These are phyloP conservation scores for Crioceris asparagi DNA, from an alignment of 2,888 invertebrate species.

Conservation along the genomic window DNA sequence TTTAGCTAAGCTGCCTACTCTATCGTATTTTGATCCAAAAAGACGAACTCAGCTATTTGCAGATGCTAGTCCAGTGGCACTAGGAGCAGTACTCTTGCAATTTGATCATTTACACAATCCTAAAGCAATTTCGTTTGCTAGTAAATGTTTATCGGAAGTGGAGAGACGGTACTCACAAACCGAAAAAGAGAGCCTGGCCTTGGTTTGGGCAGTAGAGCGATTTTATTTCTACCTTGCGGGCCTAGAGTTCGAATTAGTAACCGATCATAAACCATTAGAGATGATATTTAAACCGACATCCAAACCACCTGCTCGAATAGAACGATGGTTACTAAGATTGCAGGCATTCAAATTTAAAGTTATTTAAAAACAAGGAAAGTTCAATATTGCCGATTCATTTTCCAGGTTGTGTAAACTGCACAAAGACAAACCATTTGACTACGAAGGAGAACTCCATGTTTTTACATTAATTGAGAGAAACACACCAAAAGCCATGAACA, in stretches of 20 bases:
- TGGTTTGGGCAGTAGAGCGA: constrained; percentile 33
- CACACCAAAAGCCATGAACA: constrained; percentile 15
- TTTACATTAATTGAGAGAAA: constrained; percentile 11
- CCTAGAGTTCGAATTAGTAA: constrained; percentile 30
- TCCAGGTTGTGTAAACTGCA: constrained; percentile 16
- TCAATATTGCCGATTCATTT: constrained; percentile 21
- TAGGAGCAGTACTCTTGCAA: constrained; percentile 25
- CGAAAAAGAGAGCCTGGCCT: constrained; percentile 30
- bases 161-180: constrained; percentile 28
- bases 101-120: constrained; percentile 16
- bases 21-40: constrained; percentile 19
- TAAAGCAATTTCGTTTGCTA: constrained; percentile 21
- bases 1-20: constrained; percentile 12
- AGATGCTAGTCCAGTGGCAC: constrained; percentile 24
- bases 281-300: constrained; percentile 23
- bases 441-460: constrained; percentile 15
- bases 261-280: constrained; percentile 31
- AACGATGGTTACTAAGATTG: constrained; percentile 22
- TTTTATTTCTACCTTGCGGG: constrained; percentile 36
- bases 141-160: constrained; percentile 18
- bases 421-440: constrained; percentile 12
- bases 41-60: constrained; percentile 18
- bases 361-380: constrained; percentile 18
- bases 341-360: constrained; percentile 19
- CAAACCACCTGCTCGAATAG: constrained; percentile 19